Conservation (phyloP, 2,888 invertebrate species). For the Drosophila ustulata region DNA sequence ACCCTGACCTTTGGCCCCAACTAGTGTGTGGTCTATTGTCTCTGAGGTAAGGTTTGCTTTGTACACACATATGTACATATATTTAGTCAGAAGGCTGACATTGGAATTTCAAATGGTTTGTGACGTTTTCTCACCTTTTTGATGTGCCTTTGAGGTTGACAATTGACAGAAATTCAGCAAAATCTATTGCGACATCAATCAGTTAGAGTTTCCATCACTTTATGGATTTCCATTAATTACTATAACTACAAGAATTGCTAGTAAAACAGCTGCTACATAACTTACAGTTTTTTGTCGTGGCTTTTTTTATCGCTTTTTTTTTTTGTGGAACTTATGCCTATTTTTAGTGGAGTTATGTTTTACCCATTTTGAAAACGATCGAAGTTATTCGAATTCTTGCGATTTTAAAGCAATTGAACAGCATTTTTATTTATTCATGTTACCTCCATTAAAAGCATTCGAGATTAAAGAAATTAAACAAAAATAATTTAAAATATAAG, state of each 20-base stretch:
- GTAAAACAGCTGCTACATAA: background rate
- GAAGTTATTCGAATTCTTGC: background rate
- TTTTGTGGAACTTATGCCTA: background rate
- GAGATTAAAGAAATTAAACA: no score
- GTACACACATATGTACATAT: background rate
- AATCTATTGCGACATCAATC: conserved; percentile 3
- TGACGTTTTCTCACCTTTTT: conserved; percentile 7
- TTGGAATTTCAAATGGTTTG: conserved; percentile 35
- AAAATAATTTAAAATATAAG: no score
- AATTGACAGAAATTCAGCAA: background rate
- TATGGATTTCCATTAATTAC: background rate
- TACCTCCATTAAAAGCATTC: no score
- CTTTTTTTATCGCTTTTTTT: background rate
- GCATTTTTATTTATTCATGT: no score
- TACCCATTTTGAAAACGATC: background rate
- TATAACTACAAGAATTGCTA: background rate
- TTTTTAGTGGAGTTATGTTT: background rate
- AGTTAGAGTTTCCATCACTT: background rate
- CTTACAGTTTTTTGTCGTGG: background rate
- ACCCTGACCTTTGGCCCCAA: conserved; percentile 34
- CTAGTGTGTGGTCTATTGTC: conserved; percentile 5
- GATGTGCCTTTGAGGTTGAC: background rate
- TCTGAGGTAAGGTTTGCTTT: conserved; percentile 2
- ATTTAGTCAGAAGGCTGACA: conserved; percentile 25
- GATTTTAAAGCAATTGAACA: background rate